Conservation (phyloP, 2,797 vertebrate species). For the Brachymystax lenok region DNA sequence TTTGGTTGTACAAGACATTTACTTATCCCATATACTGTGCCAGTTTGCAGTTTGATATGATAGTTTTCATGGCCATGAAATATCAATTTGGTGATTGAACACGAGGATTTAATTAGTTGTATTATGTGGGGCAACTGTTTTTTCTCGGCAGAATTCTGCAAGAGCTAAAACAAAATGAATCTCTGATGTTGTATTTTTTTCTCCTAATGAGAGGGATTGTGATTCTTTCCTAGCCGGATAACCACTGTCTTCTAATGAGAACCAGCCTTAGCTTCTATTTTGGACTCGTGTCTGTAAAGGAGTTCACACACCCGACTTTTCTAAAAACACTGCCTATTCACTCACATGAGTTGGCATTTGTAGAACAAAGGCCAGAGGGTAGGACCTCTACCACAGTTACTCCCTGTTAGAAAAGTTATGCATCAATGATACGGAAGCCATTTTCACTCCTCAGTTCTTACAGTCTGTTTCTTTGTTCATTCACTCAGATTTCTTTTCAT, state of each 20-base stretch:
- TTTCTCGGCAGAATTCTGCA: constrained; percentile 15
- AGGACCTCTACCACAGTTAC: constrained; percentile 30
- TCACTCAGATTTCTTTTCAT: neutral
- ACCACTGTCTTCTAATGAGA: constrained; percentile 55
- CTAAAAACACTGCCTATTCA: constrained; percentile 65
- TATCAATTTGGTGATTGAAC: constrained; percentile 11
- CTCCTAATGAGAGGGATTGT: constrained; percentile 41
- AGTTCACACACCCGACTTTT: too few species aligned
- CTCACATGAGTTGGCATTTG: constrained; percentile 47
- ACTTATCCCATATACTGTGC: constrained; percentile 9
- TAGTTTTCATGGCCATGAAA: constrained; percentile 18
- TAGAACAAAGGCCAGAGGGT: constrained; percentile 20
- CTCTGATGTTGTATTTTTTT: constrained; percentile 26
- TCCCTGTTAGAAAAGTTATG: constrained; percentile 31
- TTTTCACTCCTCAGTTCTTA: constrained; percentile 23
- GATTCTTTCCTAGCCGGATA: constrained; percentile 37
- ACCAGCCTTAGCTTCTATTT: constrained; percentile 67
- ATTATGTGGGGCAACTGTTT: constrained; percentile 35
- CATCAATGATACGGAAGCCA: constrained; percentile 20
- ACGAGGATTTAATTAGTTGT: constrained; percentile 23
- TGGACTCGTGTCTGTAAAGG: too few species aligned
- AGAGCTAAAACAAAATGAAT: constrained; percentile 25
- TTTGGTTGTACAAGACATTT: constrained; percentile 32
- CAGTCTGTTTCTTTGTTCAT: constrained; percentile 27
- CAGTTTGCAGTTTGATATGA: constrained; percentile 7